phyloP scores from a whole-genome alignment of 2,797 vertebrate species.

The Sciurus carolinensis region DNA sequence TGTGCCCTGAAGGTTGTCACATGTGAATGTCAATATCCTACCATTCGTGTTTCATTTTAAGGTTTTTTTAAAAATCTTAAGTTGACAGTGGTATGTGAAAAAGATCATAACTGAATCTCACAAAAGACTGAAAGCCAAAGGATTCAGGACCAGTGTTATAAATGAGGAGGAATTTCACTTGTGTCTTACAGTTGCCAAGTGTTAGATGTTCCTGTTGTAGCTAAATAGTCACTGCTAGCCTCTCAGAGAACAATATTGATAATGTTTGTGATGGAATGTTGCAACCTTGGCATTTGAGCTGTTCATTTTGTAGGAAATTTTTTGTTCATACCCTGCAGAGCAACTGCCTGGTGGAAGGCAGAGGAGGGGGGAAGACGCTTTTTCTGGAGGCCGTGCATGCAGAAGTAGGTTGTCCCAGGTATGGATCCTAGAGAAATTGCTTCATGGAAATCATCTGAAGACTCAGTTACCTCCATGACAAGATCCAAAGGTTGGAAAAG shows the following conservation, averaged over 20 bases:
- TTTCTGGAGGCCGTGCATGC: not conserved
- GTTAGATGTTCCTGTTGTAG: not conserved
- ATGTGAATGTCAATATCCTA: not conserved
- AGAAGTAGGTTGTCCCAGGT: not conserved
- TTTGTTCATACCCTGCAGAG: not conserved
- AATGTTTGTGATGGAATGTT: constrained; percentile 7
- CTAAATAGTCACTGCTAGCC: not conserved
- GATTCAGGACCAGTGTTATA: constrained; percentile 6
- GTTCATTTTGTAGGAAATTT: constrained; percentile 38
- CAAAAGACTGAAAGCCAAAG: constrained; percentile 61
- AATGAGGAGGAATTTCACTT: constrained; percentile 51
- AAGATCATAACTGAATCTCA: constrained; percentile 51
- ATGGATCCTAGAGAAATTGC: not conserved
- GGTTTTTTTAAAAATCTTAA: constrained; percentile 53
- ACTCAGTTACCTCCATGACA: not conserved
- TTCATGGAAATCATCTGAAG: not conserved
- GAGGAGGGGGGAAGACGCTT: not conserved
- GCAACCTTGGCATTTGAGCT: constrained; percentile 30
- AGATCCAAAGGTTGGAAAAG: not conserved
- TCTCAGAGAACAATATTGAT: constrained; percentile 32
- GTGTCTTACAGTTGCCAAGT: not conserved
- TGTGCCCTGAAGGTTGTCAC: not conserved
- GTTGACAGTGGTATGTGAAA: constrained; percentile 51
- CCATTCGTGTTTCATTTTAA: constrained; percentile 5
- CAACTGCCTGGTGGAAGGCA: not conserved